Evolutionary conservation across 2,113 vertebrate species (phyloP).

Genomic region (Pituophis catenifer): DNA sequence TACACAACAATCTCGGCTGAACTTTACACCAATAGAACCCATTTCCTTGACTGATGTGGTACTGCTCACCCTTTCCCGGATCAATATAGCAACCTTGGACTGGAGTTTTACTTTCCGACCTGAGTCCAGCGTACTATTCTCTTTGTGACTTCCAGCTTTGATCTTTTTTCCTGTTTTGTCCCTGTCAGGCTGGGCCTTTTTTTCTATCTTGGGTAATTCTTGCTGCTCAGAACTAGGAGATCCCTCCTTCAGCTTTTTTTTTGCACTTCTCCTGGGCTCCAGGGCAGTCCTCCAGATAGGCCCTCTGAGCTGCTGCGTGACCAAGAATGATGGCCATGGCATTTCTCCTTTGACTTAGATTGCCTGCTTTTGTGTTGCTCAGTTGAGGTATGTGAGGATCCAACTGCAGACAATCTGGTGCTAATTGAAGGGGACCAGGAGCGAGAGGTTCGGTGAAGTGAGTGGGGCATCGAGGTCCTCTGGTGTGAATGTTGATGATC

Average conservation of each 20-base stretch:
- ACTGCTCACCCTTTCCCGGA: slow-evolving; percentile 89
- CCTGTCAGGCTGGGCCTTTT: slow-evolving; percentile 57
- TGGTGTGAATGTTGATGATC: slow-evolving; percentile 55
- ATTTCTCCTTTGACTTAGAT: slow-evolving; percentile 60
- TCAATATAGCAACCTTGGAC: slow-evolving; percentile 89
- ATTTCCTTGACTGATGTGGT: slow-evolving; percentile 78
- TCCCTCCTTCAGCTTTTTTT: slow-evolving; percentile 42
- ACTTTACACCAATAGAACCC: slow-evolving; percentile 88
- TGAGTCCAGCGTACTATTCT: slow-evolving; percentile 57
- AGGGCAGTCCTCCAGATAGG: slow-evolving; percentile 46
- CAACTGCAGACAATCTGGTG: slow-evolving; percentile 38
- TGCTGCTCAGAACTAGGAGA: neutral
- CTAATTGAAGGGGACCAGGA: slow-evolving; percentile 58
- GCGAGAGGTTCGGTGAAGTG: slow-evolving; percentile 56
- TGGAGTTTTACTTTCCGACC: slow-evolving; percentile 86
- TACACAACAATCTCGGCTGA: too few species aligned
- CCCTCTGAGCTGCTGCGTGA: slow-evolving; percentile 45
- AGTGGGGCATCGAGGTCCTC: slow-evolving; percentile 38
- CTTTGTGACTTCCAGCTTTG: slow-evolving; percentile 63
- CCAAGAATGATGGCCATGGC: slow-evolving; percentile 7
- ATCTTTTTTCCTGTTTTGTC: slow-evolving; percentile 71
- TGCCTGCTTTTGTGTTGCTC: slow-evolving; percentile 43
- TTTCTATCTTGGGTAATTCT: slow-evolving; percentile 39
- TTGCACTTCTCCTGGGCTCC: too few species aligned
- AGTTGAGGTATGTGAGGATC: slow-evolving; percentile 36